Evolutionary conservation across 2,113 vertebrate species (phyloP).

Genomic region (Acanthisitta chloris): DNA sequence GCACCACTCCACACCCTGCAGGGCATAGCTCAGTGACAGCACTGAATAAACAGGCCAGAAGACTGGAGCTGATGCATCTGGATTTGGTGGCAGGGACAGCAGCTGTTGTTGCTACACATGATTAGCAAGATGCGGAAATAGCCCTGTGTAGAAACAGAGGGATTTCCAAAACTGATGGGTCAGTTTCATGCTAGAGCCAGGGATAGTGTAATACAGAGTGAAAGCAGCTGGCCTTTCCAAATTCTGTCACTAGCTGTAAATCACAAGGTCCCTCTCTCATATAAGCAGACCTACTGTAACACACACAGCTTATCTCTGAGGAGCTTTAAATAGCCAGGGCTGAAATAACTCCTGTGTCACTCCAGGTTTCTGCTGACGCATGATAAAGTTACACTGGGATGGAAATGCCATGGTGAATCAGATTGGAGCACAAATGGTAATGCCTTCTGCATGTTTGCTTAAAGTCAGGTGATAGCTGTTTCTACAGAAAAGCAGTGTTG

Average conservation of each 20-base stretch:
- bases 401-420: neutral
- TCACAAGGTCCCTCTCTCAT: neutral
- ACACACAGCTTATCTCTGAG: neutral
- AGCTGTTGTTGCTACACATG: neutral
- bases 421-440: neutral
- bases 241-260: neutral
- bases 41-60: neutral
- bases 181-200: neutral
- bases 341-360: neutral
- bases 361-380: neutral
- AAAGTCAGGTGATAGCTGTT: neutral
- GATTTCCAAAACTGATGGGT: neutral
- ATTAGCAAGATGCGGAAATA: neutral
- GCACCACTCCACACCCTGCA: neutral
- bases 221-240: neutral
- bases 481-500: neutral
- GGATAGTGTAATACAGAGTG: neutral
- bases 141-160: neutral
- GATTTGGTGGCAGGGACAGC: neutral
- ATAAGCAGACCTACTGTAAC: conserved; percentile 21
- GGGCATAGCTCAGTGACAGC: neutral
- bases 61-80: neutral
- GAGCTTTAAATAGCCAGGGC: conserved; percentile 8
- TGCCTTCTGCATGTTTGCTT: neutral
- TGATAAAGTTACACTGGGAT: neutral